Base-by-base conservation (phyloP, 1,140 invertebrate species). In the Lucilia cuprina region DNA sequence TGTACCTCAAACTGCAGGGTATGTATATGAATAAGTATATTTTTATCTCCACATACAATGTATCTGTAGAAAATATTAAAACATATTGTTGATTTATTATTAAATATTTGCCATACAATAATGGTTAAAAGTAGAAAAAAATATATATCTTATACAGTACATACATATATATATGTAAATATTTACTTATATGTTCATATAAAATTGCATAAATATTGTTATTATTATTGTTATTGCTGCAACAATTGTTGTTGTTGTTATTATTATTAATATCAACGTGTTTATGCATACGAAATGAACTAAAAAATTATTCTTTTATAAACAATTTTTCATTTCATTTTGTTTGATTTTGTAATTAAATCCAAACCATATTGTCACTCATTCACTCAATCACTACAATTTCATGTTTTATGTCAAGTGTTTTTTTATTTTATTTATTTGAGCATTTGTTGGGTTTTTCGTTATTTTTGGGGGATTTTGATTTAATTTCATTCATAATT, bases 401-500 rank as follows among this genome's bases (percentile, higher is more conserved):
- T 65, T 82, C 30, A 83, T 70, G 77, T 80, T 55, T 25, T 12
- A 21, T 49, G 17, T 80, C 41, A 50, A 13, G 41, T 80, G 47
- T 25, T 49, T 80, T n/a, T 60, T 60, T 17, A n/a, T n/a, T 60
- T 60, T 60, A 7, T n/a, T 60, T 60, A 14, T 60, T 60, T 78
- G 34, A 41, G 41, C 35, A 41, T 47, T 41, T 47, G n/a, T 74
- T 34, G 75, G 17, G 35, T 35, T 35, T 78, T 13, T 60, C 4
- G 19, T 21, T 19, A 70, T 70, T 70, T 70, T 70, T 70, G 65
- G 35, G 34, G 25, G 75, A 4, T 34, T 83, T 65, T 83, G 50
- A 83, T 83, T 83, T 83, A 83, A 83, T 83, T 83, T 83, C 55
- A 83, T 83, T 19, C 82, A 50, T 83, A 65, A 83, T 70, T 83